Conservation (phyloP, 2,888 invertebrate species). For the Agrochola lychnidis region DNA sequence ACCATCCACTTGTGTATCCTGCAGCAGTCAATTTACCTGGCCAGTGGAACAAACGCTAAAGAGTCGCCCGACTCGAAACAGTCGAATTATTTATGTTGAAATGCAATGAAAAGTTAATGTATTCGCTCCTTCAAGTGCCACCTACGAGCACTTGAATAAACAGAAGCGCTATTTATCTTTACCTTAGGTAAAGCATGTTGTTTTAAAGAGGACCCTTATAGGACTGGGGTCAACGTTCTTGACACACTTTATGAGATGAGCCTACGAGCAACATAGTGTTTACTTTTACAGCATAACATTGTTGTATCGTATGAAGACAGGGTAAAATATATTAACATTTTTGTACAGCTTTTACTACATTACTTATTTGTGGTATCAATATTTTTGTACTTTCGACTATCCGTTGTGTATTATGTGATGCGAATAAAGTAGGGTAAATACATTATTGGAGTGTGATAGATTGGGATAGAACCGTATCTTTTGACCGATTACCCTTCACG, state of each 20-base stretch:
- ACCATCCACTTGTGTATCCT: conserved; percentile 58
- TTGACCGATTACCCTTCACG: conserved; percentile 75
- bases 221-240: conserved; percentile 81
- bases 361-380: conserved; percentile 23
- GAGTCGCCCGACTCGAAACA: conserved; percentile 40
- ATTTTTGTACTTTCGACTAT: conserved; percentile 25
- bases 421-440: conserved; percentile 57
- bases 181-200: conserved; percentile 80
- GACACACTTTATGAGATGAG: conserved; percentile 74
- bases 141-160: conserved; percentile 84
- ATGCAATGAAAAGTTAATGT: conserved; percentile 72
- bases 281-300: conserved; percentile 38
- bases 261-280: conserved; percentile 60
- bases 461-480: conserved; percentile 68
- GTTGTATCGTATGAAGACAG: conserved; percentile 15
- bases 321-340: conserved; percentile 16
- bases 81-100: conserved; percentile 64
- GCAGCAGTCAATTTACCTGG: conserved; percentile 58
- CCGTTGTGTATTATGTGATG: conserved; percentile 31
- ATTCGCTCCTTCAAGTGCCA: conserved; percentile 78
- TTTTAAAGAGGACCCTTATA: conserved; percentile 80
- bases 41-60: conserved; percentile 60
- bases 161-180: conserved; percentile 84
- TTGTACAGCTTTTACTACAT: neutral
- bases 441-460: conserved; percentile 64